Evolutionary conservation across 2,797 vertebrate species (phyloP).

Genomic region (Sebastes steindachneri): DNA sequence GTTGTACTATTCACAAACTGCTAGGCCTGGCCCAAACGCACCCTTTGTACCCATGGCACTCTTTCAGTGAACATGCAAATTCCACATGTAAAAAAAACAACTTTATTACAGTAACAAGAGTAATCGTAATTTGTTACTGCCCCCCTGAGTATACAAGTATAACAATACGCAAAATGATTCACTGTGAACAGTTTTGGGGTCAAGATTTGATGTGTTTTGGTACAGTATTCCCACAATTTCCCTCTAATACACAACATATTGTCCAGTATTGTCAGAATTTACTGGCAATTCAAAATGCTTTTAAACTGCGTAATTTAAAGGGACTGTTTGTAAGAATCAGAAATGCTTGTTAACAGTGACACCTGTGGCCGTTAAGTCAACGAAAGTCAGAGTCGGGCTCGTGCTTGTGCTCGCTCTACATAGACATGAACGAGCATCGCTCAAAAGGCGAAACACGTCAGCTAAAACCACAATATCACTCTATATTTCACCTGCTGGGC

Average conservation of each 20-base stretch:
- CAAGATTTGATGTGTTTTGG: neutral
- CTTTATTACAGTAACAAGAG: neutral
- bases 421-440: too few relatives aligned
- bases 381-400: too few relatives aligned
- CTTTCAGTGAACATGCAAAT: neutral
- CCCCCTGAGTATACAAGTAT: too few relatives aligned
- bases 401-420: too few relatives aligned
- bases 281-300: neutral
- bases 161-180: neutral
- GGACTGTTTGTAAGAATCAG: too few relatives aligned
- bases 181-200: neutral
- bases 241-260: neutral
- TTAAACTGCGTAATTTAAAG: neutral
- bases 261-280: neutral
- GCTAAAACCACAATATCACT: too few relatives aligned
- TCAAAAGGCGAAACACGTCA: too few relatives aligned
- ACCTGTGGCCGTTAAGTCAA: too few relatives aligned
- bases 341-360: too few relatives aligned
- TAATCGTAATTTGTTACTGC: neutral
- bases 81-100: neutral
- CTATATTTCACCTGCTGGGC: too few relatives aligned
- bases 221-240: neutral
- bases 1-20: neutral
- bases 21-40: fast-evolving
- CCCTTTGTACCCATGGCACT: neutral